Conservation (phyloP, 1,140 invertebrate genomes). For the Cyrtorhinus lividipennis region DNA sequence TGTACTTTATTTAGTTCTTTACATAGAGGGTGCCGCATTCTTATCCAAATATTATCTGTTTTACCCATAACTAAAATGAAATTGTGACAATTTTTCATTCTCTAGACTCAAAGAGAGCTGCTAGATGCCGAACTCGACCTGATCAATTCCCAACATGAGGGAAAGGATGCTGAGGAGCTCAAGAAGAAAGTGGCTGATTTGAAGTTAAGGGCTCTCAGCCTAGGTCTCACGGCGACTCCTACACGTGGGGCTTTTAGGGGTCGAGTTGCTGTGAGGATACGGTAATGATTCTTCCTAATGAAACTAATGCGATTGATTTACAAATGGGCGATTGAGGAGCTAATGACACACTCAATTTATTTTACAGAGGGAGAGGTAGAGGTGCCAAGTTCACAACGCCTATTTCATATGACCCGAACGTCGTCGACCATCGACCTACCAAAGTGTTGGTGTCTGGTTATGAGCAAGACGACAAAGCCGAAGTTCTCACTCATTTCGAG, state of each 20-base stretch:
- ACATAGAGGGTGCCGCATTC: too few relatives aligned
- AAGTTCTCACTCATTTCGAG: constrained; percentile 52
- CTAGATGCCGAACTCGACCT: constrained; percentile 77
- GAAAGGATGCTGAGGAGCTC: constrained; percentile 56
- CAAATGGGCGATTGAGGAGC: too few relatives aligned
- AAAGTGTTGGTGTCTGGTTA: constrained; percentile 65
- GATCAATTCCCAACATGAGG: constrained; percentile 66
- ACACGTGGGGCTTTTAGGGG: constrained; percentile 14
- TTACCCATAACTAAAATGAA: too few relatives aligned
- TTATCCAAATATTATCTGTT: too few relatives aligned
- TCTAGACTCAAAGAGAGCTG: constrained; percentile 62
- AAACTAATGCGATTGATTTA: too few relatives aligned
- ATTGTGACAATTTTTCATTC: too few relatives aligned
- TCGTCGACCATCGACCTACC: constrained; percentile 65
- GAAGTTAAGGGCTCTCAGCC: constrained; percentile 28
- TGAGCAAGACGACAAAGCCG: constrained; percentile 50
- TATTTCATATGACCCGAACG: constrained; percentile 35
- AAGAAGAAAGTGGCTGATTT: constrained; percentile 55
- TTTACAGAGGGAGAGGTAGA: constrained; percentile 14
- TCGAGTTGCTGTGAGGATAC: constrained; percentile 12
- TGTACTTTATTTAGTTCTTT: too few relatives aligned
- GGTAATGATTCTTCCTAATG: constrained; percentile 18
- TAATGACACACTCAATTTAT: neutral
- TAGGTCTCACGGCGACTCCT: constrained; percentile 13
- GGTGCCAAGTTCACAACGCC: constrained; percentile 12